phyloP scores from a whole-genome alignment of 2,113 vertebrate species.

The Perca flavescens region DNA sequence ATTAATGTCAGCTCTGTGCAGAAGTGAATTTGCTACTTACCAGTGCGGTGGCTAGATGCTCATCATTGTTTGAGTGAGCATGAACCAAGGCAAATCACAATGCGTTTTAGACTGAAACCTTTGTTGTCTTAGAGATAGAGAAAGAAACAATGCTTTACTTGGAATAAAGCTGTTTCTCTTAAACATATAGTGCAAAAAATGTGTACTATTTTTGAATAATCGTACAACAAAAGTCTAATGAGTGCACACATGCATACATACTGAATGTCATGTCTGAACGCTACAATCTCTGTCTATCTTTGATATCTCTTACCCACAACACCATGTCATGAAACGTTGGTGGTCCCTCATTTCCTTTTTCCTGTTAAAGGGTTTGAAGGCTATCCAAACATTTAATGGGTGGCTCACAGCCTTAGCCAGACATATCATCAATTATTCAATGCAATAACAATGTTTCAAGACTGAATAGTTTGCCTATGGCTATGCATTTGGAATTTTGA shows the following conservation, averaged over 20 bases:
- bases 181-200: conserved; percentile 7
- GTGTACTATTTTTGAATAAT: not conserved
- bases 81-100: conserved; percentile 74
- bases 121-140: not conserved
- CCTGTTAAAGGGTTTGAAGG: conserved; percentile 61
- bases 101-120: conserved; percentile 62
- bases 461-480: conserved; percentile 20
- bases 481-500: conserved; percentile 8
- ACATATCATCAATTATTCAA: conserved; percentile 64
- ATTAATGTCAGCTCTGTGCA: conserved; percentile 84
- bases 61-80: conserved; percentile 81
- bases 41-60: conserved; percentile 84
- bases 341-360: conserved; percentile 81
- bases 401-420: conserved; percentile 60
- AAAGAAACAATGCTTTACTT: not conserved
- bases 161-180: not conserved
- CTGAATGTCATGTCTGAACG: conserved; percentile 19
- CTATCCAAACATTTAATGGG: conserved; percentile 73
- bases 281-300: conserved; percentile 19
- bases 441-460: conserved; percentile 51
- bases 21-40: conserved; percentile 77
- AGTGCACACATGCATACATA: not conserved
- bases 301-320: conserved; percentile 47
- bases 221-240: not conserved
- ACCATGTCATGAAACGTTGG: conserved; percentile 54